These are phyloP conservation scores for Hemicrepidius hirtus DNA, from an alignment of 2,888 invertebrate genomes.

Conservation along the genomic window DNA sequence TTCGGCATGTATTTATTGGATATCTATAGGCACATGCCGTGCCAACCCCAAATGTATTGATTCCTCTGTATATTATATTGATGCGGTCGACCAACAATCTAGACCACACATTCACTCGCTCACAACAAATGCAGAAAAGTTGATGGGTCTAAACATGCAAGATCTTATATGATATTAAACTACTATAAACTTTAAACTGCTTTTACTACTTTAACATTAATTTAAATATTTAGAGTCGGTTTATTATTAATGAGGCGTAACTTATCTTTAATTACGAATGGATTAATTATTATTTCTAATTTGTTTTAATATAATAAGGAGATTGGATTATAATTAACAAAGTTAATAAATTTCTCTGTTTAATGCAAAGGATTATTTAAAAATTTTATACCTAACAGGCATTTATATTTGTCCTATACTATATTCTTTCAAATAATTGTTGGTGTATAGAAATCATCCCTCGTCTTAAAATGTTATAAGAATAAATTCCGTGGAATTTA, in stretches of 20 bases:
- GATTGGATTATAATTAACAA: background rate
- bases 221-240: background rate
- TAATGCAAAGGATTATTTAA: background rate
- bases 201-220: background rate
- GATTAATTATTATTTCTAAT: constrained; percentile 7
- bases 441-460: too few species aligned
- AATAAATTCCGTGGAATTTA: too few species aligned
- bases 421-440: too few species aligned
- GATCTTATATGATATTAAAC: background rate
- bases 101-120: constrained; percentile 34
- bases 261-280: background rate
- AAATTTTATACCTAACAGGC: too few species aligned
- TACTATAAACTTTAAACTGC: too few species aligned
- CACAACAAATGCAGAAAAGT: constrained; percentile 22
- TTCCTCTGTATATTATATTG: constrained; percentile 54
- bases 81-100: constrained; percentile 56
- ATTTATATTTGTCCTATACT: too few species aligned
- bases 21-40: constrained; percentile 59
- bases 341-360: background rate
- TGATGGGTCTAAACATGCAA: background rate
- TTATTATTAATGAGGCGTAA: background rate
- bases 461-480: too few species aligned
- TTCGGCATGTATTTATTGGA: constrained; percentile 58
- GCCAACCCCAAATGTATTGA: constrained; percentile 58
- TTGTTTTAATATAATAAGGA: background rate